These are phyloP conservation scores for Takifugu ocellatus DNA, from an alignment of 2,797 vertebrate genomes.

Conservation along the genomic window DNA sequence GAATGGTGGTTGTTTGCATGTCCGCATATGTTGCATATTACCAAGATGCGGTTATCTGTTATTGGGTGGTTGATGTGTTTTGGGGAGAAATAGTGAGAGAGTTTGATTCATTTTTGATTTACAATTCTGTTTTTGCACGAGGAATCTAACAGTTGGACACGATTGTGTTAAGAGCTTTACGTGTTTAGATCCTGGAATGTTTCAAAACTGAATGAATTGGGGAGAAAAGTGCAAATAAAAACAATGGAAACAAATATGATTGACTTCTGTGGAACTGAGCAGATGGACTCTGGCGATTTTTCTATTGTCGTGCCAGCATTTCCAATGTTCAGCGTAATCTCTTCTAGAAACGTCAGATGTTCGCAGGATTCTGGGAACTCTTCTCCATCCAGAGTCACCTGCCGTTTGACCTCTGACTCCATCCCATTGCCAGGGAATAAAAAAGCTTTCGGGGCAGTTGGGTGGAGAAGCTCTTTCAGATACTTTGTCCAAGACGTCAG, in stretches of 20 bases:
- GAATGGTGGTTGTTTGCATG: no score
- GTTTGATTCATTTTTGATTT: no score
- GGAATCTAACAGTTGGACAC: neutral
- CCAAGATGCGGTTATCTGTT: no score
- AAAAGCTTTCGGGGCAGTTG: conserved; percentile 36
- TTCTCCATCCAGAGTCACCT: conserved; percentile 32
- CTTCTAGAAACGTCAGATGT: conserved; percentile 11
- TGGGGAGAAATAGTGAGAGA: no score
- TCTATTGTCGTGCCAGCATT: neutral
- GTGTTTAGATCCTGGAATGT: no score
- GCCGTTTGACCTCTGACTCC: conserved; percentile 45
- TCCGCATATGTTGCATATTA: no score
- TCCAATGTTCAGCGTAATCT: conserved; percentile 7
- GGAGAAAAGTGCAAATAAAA: no score
- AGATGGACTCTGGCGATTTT: neutral
- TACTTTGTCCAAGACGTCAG: conserved; percentile 45
- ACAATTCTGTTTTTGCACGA: neutral
- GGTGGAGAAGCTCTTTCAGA: conserved; percentile 52
- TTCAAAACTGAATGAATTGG: no score
- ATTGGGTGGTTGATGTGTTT: no score
- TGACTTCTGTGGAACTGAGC: conserved; percentile 2
- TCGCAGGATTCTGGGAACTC: conserved; percentile 29
- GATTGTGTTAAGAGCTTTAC: no score
- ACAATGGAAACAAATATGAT: neutral
- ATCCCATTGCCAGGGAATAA: conserved; percentile 7